Percentiles rank a stretch among this genome's conserved stretches.
Conservation (phyloP, 2,888 invertebrate species). For the Pammene fasciana region DNA sequence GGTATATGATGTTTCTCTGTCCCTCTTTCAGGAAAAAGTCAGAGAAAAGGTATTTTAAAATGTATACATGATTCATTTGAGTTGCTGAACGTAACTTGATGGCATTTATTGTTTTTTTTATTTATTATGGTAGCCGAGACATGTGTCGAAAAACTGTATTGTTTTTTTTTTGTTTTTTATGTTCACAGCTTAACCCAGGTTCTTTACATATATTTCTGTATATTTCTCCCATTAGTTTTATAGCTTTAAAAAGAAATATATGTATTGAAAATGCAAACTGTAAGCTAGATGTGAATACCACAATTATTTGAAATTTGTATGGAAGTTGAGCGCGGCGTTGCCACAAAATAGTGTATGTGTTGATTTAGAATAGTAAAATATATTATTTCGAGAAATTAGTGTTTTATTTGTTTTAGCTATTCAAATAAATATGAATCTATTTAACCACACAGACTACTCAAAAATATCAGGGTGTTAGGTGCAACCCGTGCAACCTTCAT, state of each 20-base stretch:
- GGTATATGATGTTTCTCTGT: too few species aligned
- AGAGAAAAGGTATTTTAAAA: neutral
- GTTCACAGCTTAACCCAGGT: conserved; percentile 16
- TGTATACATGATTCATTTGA: neutral
- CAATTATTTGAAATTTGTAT: neutral
- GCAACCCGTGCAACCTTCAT: too few species aligned
- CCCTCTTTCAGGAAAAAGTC: neutral
- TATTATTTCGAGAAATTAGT: conserved; percentile 50
- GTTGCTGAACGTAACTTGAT: conserved; percentile 4
- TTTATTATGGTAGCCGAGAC: conserved; percentile 14
- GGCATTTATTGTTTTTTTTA: conserved; percentile 37
- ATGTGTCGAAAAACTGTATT: conserved; percentile 30
- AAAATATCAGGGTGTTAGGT: too few species aligned
- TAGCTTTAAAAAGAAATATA: conserved; percentile 34
- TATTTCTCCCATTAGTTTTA: conserved; percentile 8
- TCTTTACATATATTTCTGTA: conserved; percentile 35
- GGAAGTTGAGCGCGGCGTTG: conserved; percentile 5
- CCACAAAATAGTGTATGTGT: conserved; percentile 49
- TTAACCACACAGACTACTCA: too few species aligned
- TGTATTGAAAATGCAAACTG: conserved; percentile 18
- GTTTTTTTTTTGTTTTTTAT: conserved; percentile 26
- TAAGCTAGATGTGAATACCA: neutral
- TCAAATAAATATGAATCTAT: neutral
- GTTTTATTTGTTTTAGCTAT: conserved; percentile 43
- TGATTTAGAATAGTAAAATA: conserved; percentile 57